A percentile compares a stretch with the other conserved stretches of the same genome.
These are phyloP conservation scores for Mionectes olivaceus DNA, from an alignment of 2,797 vertebrate genomes.

Conservation along the genomic window DNA sequence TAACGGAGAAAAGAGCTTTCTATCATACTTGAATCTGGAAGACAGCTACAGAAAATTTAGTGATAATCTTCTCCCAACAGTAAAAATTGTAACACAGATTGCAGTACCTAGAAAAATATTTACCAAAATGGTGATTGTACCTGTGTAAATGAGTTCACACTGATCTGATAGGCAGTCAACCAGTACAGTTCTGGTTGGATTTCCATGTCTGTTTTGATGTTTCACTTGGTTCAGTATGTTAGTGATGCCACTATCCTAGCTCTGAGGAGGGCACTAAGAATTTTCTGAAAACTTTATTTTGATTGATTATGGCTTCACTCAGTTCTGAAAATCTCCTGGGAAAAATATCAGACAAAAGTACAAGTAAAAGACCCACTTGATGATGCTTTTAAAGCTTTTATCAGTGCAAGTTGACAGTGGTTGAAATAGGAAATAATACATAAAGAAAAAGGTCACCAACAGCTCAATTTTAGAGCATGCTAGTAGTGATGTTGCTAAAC, in stretches of 20 bases:
- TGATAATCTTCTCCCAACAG: neutral
- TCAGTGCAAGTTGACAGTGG: neutral
- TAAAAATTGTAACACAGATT: neutral
- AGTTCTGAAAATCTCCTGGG: neutral
- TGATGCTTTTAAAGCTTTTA: neutral
- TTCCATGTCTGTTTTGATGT: neutral
- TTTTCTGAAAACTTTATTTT: neutral
- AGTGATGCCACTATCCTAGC: neutral
- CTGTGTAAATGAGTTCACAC: neutral
- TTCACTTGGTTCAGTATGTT: neutral
- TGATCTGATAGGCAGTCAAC: neutral
- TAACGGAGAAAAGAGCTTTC: conserved; percentile 28
- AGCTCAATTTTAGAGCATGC: neutral
- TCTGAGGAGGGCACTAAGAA: neutral
- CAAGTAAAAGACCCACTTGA: neutral
- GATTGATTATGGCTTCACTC: neutral
- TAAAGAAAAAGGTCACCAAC: neutral
- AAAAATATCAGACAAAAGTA: neutral
- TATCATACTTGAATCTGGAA: neutral
- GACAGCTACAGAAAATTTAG: neutral
- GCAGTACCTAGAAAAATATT: conserved; percentile 7
- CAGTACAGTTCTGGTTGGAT: neutral
- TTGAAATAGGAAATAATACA: neutral
- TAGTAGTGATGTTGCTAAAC: neutral
- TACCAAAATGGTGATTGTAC: neutral